These are phyloP conservation scores for Tinea pellionella DNA, from an alignment of 2,888 invertebrate species.

Conservation along the genomic window DNA sequence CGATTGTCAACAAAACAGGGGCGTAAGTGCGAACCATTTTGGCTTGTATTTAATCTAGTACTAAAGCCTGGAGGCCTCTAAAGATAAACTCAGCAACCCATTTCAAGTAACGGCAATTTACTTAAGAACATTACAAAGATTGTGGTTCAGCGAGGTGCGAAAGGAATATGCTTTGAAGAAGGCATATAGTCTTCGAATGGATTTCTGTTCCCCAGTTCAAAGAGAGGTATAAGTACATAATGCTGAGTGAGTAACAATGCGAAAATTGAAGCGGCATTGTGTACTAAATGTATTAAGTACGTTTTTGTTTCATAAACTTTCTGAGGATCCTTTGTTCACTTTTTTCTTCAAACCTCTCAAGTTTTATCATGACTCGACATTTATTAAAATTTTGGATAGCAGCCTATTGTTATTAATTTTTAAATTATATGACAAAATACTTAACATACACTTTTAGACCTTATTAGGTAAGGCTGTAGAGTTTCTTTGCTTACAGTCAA, in stretches of 20 bases:
- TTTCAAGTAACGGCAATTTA: conserved; percentile 16
- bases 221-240: background rate
- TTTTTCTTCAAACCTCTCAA: background rate
- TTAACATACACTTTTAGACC: too few species aligned
- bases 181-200: conserved; percentile 4
- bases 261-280: background rate
- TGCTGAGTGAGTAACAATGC: conserved; percentile 1
- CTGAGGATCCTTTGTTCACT: background rate
- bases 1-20: conserved; percentile 12
- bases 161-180: conserved; percentile 4
- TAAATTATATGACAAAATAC: background rate
- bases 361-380: background rate
- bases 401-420: background rate
- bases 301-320: background rate
- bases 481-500: background rate
- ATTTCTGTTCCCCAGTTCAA: background rate
- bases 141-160: conserved; percentile 12
- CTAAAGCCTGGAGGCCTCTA: background rate
- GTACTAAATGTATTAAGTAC: background rate
- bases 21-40: conserved; percentile 1
- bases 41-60: conserved; percentile 13
- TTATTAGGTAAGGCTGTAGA: too few species aligned
- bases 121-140: conserved; percentile 17
- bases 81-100: conserved; percentile 10
- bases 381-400: background rate